A percentile compares a stretch with the other conserved stretches of the same genome.
phyloP scores from a whole-genome alignment of 2,888 invertebrate genomes.

The Polyommatus iphigenia region DNA sequence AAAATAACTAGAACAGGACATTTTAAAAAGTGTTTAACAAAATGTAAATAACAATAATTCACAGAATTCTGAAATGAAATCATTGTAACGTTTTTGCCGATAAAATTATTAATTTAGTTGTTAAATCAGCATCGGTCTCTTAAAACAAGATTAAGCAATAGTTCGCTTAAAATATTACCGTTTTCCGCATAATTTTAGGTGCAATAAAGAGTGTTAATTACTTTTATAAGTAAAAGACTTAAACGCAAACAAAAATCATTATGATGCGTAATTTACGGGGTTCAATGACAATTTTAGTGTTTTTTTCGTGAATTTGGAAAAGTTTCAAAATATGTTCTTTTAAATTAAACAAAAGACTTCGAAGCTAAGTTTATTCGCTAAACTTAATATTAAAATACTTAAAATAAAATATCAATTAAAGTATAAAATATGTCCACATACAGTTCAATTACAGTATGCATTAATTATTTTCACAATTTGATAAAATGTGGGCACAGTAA shows the following conservation, averaged over 20 bases:
- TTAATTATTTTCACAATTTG: slow-evolving; percentile 5
- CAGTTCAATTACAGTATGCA: background rate
- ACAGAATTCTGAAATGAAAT: background rate
- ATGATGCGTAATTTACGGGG: too few species aligned
- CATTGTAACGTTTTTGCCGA: background rate
- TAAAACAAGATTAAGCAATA: background rate
- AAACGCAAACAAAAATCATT: background rate
- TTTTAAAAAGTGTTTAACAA: background rate
- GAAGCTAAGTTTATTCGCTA: too few species aligned
- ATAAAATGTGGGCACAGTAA: background rate
- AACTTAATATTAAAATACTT: background rate
- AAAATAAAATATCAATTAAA: background rate
- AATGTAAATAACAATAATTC: background rate
- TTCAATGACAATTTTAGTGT: too few species aligned
- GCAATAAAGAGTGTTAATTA: background rate
- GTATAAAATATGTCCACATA: background rate
- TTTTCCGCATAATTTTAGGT: background rate
- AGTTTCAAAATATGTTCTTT: too few species aligned
- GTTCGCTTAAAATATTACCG: background rate
- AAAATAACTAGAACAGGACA: background rate
- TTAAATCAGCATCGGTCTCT: background rate
- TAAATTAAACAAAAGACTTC: too few species aligned
- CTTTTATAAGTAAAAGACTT: background rate
- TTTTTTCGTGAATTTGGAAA: too few species aligned
- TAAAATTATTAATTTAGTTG: background rate